Percentiles rank a stretch among this genome's conserved stretches.
Conservation (phyloP, 1,140 invertebrate species). For the Neodiprion virginianus region DNA sequence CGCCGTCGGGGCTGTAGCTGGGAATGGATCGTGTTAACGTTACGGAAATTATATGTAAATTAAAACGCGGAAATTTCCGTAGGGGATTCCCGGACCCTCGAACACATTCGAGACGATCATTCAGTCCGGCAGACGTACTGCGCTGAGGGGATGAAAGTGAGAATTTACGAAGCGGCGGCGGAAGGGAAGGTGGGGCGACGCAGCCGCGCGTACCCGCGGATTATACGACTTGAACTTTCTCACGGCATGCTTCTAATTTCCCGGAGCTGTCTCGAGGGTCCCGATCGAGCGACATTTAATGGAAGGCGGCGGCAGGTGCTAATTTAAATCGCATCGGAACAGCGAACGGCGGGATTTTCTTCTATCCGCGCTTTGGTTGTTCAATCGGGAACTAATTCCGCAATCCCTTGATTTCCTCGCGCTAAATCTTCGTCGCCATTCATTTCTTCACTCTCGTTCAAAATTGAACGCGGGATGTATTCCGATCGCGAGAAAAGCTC, state of each 20-base stretch:
- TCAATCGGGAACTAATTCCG: slow-evolving; percentile 55
- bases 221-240: slow-evolving; percentile 25
- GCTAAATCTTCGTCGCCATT: slow-evolving; percentile 3
- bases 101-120: not conserved
- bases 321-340: slow-evolving; percentile 55
- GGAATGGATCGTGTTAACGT: too few species aligned
- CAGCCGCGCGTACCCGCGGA: not conserved
- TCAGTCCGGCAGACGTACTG: not conserved
- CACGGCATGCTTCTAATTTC: slow-evolving; percentile 30
- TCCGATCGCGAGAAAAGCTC: slow-evolving; percentile 27
- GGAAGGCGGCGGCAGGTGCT: slow-evolving; percentile 43
- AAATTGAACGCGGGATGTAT: slow-evolving; percentile 38
- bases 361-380: slow-evolving; percentile 4
- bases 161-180: not conserved
- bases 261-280: not conserved
- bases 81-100: too few species aligned
- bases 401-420: slow-evolving; percentile 38
- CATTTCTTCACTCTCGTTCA: slow-evolving; percentile 1
- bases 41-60: too few species aligned
- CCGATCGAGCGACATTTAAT: slow-evolving; percentile 53
- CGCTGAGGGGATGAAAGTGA: not conserved
- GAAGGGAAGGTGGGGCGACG: not conserved
- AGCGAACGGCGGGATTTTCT: slow-evolving; percentile 23
- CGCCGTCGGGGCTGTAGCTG: too few species aligned
- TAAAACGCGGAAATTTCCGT: too few species aligned